Evolutionary conservation across 2,113 vertebrate genomes (phyloP), one percentile per base, ranked within the genome.

Genomic region (Micromys minutus): DNA sequence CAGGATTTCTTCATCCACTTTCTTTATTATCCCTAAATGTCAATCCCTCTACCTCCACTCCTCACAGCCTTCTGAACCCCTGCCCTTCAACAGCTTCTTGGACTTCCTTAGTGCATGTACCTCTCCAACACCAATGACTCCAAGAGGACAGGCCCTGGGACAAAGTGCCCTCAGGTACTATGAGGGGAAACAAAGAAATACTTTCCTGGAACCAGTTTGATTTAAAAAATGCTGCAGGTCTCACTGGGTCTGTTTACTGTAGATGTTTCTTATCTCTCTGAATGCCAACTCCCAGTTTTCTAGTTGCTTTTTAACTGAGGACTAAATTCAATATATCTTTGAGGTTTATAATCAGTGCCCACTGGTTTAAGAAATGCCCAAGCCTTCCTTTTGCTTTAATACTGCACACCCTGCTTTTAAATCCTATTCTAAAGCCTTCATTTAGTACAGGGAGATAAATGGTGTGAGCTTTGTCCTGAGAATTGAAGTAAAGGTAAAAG

Each of bases 11-110:
- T 13, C 9, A 67, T n/a, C 71, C 42, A 90, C 22, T 39, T 39
- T 95, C 42, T 93, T 93, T 76, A 94, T 92, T 85, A 92, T 67
- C 74, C 63, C 59, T 94, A 93, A 92, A n/a, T 42, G 94, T 36
- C 79, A 92, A 90, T 9, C 29, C 3, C 59, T 84, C 39, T 1
- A 1, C 24, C 39, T 1, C 72, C 59, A 93, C 52, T 88, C 71
- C 45, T 36, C 16, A 52, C 15, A 90, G 47, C 75, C 90, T 96
- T 88, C 92, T 95, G 94, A 74, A 91, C 67, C 29, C 65, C 10
- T 39, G 21, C n/a, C 0, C n/a, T 85, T 81, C 76, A 15, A 29
- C 87, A 59, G 69, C 83, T 87, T 87, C 81, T 91, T 89, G n/a
- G 63, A 88, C 59, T 74, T 79, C 39, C 15, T 57, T 21, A 75